A percentile compares a stretch with the other conserved stretches of the same genome.
Evolutionary conservation across 2,797 vertebrate species (phyloP).

Genomic region (Heterohyrax brucei): DNA sequence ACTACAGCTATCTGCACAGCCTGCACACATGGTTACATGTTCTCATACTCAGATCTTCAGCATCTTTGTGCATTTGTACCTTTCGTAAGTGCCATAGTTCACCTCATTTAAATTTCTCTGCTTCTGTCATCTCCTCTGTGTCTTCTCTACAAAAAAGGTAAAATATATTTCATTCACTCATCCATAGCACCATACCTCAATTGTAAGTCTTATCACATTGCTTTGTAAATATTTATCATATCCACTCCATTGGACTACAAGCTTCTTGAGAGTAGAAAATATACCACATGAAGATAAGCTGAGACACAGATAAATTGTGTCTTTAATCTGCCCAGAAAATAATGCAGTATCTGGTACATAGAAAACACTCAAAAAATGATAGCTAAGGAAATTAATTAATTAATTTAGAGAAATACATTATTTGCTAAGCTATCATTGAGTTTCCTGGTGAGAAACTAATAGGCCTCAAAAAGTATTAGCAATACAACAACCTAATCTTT

Average conservation of each 20-base stretch:
- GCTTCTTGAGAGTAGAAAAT: background rate
- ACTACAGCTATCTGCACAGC: accelerated
- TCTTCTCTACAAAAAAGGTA: background rate
- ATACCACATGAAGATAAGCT: background rate
- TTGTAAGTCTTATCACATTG: background rate
- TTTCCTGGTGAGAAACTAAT: background rate
- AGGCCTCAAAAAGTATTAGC: background rate
- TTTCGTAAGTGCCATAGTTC: background rate
- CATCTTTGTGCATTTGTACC: background rate
- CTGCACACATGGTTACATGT: background rate
- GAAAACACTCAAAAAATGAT: background rate
- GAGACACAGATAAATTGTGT: background rate
- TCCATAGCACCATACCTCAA: background rate
- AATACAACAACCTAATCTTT: background rate
- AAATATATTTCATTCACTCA: background rate
- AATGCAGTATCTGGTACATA: background rate
- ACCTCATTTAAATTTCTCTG: background rate
- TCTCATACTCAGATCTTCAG: background rate
- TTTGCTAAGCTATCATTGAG: background rate
- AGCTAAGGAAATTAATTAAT: background rate
- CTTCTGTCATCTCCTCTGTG: background rate
- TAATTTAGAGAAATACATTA: background rate
- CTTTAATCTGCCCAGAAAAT: background rate
- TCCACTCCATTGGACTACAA: background rate
- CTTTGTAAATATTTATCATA: background rate